Conservation (phyloP, 2,113 vertebrate species). For the Sebastes schlegelii region DNA sequence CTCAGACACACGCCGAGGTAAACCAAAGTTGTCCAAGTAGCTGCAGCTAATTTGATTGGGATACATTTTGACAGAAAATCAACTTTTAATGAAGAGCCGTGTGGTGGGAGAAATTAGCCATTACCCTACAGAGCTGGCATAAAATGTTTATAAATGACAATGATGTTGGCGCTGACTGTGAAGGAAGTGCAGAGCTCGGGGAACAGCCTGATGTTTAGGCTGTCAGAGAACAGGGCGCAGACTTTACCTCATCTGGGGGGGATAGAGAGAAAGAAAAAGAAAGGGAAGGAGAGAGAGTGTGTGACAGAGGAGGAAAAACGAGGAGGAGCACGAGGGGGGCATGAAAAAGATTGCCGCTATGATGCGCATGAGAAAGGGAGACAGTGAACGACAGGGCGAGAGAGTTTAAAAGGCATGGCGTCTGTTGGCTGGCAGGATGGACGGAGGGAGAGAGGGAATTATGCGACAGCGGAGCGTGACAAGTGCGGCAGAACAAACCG, state of each 20-base stretch:
- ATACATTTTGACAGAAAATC: slow-evolving; percentile 92
- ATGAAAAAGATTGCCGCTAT: slow-evolving; percentile 44
- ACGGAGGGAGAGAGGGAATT: slow-evolving; percentile 57
- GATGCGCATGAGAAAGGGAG: slow-evolving; percentile 67
- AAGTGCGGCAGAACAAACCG: slow-evolving; percentile 83
- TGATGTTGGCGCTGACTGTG: slow-evolving; percentile 71
- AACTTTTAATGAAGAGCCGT: slow-evolving; percentile 93
- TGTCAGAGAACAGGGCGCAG: slow-evolving; percentile 47
- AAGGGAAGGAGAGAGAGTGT: background rate
- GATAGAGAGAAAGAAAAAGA: background rate
- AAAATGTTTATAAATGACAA: slow-evolving; percentile 84
- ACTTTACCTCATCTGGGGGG: slow-evolving; percentile 49
- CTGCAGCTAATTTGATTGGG: slow-evolving; percentile 88
- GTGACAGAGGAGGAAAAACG: slow-evolving; percentile 8
- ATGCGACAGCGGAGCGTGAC: slow-evolving; percentile 69
- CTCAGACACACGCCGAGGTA: slow-evolving; percentile 57
- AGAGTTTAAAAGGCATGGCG: slow-evolving; percentile 76
- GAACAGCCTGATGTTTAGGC: slow-evolving; percentile 63
- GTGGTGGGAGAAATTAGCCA: slow-evolving; percentile 83
- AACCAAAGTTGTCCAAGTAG: slow-evolving; percentile 81
- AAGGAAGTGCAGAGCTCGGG: slow-evolving; percentile 68
- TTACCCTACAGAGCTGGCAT: slow-evolving; percentile 80
- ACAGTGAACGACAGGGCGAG: slow-evolving; percentile 70
- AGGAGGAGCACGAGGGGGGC: slow-evolving; percentile 16
- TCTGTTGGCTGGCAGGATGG: slow-evolving; percentile 70